These are phyloP conservation scores for Muscina levida DNA, from an alignment of 2,888 invertebrate species.

Conservation along the genomic window DNA sequence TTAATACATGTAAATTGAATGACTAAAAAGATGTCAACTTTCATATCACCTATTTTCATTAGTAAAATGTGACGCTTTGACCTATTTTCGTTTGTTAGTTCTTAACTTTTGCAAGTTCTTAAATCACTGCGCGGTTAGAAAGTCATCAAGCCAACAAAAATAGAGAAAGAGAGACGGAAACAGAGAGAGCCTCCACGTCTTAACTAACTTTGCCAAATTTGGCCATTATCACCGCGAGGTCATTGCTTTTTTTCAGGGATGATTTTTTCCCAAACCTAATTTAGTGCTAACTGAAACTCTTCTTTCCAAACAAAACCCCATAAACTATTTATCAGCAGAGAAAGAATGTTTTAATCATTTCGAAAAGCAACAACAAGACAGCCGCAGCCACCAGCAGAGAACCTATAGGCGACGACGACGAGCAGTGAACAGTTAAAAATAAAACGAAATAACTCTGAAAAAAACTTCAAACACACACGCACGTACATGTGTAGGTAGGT, in stretches of 20 bases:
- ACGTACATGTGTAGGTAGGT: too few relatives aligned
- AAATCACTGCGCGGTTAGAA: conserved; percentile 47
- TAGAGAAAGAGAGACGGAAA: too few relatives aligned
- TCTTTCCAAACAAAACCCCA: not conserved
- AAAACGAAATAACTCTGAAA: conserved; percentile 45
- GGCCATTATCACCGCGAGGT: conserved; percentile 47
- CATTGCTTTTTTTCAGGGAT: conserved; percentile 33
- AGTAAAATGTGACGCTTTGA: too few relatives aligned
- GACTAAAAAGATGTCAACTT: too few relatives aligned
- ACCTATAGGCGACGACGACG: not conserved
- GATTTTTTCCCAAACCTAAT: not conserved
- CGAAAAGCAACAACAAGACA: conserved; percentile 11
- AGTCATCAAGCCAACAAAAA: too few relatives aligned
- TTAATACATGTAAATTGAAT: too few relatives aligned
- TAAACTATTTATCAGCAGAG: conserved; percentile 16
- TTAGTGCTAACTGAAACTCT: not conserved
- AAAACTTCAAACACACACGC: not conserved
- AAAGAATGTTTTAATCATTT: conserved; percentile 48
- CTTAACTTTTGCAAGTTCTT: too few relatives aligned
- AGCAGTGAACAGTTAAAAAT: conserved; percentile 52
- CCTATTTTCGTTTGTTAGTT: too few relatives aligned
- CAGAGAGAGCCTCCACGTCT: not conserved
- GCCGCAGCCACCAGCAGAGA: not conserved
- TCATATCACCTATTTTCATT: too few relatives aligned
- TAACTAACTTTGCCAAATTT: not conserved